Evolutionary conservation across 2,797 vertebrate genomes (phyloP).

Genomic region (Darevskia mixta): DNA sequence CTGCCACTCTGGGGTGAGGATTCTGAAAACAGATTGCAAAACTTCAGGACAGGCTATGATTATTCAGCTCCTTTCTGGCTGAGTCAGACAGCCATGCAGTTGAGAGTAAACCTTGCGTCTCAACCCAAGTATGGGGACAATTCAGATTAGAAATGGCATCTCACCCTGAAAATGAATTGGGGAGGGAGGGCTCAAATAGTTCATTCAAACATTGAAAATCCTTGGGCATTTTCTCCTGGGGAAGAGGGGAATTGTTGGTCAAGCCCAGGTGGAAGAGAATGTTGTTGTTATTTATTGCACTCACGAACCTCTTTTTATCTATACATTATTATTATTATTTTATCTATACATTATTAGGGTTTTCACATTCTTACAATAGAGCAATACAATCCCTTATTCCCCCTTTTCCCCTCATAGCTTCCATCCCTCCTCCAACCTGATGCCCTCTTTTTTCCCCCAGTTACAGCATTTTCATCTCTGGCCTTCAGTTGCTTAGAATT

Average conservation of each 20-base stretch:
- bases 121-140: not conserved
- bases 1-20: constrained; percentile 24
- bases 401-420: no score
- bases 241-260: not conserved
- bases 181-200: not conserved
- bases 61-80: not conserved
- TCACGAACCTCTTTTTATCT: no score
- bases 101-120: constrained; percentile 5
- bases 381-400: no score
- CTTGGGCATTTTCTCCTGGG: not conserved
- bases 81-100: not conserved
- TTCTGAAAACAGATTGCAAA: constrained; percentile 44
- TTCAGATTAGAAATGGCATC: not conserved
- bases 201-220: not conserved
- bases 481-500: no score
- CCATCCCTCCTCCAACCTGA: no score
- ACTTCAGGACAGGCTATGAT: constrained; percentile 23
- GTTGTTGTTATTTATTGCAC: not conserved
- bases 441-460: no score
- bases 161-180: not conserved
- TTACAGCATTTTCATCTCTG: no score
- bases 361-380: not conserved
- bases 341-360: not conserved
- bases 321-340: not conserved
- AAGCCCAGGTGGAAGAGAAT: not conserved